These are phyloP conservation scores for Garrulus glandarius DNA, from an alignment of 2,797 vertebrate genomes.

Conservation along the genomic window DNA sequence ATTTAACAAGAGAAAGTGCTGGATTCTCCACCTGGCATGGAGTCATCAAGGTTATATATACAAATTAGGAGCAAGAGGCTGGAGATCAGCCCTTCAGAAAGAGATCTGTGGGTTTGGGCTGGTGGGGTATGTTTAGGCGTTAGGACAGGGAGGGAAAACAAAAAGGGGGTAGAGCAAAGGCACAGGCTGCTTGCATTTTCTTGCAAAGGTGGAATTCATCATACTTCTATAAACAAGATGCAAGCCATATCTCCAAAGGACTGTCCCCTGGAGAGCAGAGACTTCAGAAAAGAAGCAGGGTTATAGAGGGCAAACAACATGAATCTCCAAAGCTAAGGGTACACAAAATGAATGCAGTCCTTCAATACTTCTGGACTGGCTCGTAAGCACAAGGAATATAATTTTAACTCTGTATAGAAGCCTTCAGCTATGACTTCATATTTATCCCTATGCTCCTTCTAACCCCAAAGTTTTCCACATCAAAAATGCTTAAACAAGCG, in stretches of 20 bases:
- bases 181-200: neutral
- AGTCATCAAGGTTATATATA: neutral
- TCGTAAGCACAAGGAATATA: neutral
- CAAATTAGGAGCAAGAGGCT: rapidly evolving
- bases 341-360: neutral
- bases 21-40: neutral
- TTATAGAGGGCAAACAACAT: neutral
- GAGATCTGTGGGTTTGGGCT: neutral
- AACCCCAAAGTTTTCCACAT: neutral
- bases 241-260: neutral
- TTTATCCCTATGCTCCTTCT: neutral
- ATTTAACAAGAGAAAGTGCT: neutral
- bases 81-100: neutral
- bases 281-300: neutral
- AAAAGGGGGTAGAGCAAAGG: neutral
- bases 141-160: neutral
- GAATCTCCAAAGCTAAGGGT: neutral
- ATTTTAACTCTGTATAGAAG: neutral
- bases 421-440: neutral
- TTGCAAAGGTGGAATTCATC: neutral
- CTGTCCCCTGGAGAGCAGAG: neutral
- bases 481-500: neutral
- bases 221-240: neutral
- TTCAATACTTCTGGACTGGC: neutral
- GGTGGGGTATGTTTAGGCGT: neutral